Conservation (phyloP, 2,888 invertebrate species). For the Spisula solida region DNA sequence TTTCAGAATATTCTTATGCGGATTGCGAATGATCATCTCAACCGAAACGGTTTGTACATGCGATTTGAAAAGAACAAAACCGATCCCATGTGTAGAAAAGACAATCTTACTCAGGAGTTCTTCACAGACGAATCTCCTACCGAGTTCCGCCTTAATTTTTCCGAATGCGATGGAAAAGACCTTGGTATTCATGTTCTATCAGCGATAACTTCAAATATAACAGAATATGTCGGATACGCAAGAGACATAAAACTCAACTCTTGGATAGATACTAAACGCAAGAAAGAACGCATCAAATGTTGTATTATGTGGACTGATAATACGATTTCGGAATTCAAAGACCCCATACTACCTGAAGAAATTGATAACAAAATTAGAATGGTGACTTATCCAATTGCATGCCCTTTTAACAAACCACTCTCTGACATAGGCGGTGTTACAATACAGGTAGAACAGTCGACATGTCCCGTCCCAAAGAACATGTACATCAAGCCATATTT, state of each 20-base stretch:
- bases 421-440: conserved; percentile 11
- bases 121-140: background rate
- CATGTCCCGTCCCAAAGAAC: background rate
- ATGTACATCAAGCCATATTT: conserved; percentile 29
- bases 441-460: background rate
- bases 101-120: background rate
- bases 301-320: background rate
- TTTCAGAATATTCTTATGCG: no score
- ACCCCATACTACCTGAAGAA: background rate
- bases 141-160: background rate
- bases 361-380: background rate
- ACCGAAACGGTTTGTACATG: no score
- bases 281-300: conserved; percentile 8
- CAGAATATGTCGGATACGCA: background rate
- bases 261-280: conserved; percentile 9
- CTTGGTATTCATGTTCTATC: conserved; percentile 18
- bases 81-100: no score
- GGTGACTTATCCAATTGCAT: background rate
- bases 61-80: no score
- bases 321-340: conserved; percentile 13
- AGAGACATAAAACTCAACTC: conserved; percentile 16
- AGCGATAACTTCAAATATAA: background rate
- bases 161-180: background rate
- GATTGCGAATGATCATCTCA: no score
- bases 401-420: conserved; percentile 4